These are phyloP conservation scores for Andrena trimmerana DNA, from an alignment of 2,888 invertebrate species.

Conservation along the genomic window DNA sequence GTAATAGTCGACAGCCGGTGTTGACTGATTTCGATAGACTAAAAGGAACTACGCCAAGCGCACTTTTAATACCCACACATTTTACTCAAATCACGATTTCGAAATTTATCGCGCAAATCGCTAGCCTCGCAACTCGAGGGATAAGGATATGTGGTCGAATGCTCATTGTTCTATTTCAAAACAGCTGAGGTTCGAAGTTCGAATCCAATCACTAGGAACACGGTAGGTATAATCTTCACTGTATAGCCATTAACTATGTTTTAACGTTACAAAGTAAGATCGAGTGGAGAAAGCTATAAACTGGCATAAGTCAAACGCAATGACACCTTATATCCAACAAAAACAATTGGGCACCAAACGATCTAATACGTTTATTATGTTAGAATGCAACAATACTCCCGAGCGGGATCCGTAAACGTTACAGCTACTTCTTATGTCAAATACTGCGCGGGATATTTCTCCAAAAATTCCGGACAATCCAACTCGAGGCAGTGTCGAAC, in stretches of 20 bases:
- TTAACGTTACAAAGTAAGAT: not conserved
- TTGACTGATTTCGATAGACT: not conserved
- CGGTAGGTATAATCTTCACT: not conserved
- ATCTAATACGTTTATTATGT: not conserved
- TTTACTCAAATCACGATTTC: constrained; percentile 19
- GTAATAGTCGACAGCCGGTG: not conserved
- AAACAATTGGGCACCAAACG: not conserved
- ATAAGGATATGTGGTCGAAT: not conserved
- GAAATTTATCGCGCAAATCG: constrained; percentile 12
- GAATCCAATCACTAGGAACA: too few species aligned
- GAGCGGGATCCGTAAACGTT: not conserved
- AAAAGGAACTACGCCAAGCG: not conserved
- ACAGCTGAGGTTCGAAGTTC: not conserved
- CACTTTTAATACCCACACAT: constrained; percentile 8
- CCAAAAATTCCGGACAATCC: constrained; percentile 25
- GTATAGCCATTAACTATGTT: not conserved
- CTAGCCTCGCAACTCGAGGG: constrained; percentile 4
- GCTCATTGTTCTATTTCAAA: constrained; percentile 35
- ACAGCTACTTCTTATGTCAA: not conserved
- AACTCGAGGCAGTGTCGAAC: constrained; percentile 59
- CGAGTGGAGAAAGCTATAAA: not conserved
- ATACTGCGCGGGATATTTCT: not conserved
- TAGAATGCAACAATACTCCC: not conserved
- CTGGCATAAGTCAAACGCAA: too few species aligned
- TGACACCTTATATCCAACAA: not conserved